Evolutionary conservation across 1,140 invertebrate genomes (phyloP).

Genomic region (Tetranychus cinnabarinus): DNA sequence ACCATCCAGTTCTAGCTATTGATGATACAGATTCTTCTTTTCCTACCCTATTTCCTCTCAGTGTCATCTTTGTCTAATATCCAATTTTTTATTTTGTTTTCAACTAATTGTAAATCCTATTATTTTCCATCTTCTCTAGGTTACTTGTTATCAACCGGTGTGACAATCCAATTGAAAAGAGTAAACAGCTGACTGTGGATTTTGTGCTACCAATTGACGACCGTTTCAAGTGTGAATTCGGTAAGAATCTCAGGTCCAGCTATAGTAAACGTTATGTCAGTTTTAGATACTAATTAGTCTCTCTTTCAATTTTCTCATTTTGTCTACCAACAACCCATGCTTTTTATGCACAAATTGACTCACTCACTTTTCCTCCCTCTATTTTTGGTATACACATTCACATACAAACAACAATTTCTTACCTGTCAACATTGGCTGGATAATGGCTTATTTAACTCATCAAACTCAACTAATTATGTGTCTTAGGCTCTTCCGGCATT

Average conservation of each 20-base stretch:
- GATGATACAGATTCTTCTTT: too few species aligned
- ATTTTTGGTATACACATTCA: too few species aligned
- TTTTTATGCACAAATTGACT: not conserved
- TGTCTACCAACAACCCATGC: too few species aligned
- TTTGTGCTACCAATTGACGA: not conserved
- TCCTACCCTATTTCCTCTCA: too few species aligned
- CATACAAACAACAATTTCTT: too few species aligned
- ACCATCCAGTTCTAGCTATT: too few species aligned
- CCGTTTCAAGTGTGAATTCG: not conserved
- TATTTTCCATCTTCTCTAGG: not conserved
- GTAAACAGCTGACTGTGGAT: not conserved
- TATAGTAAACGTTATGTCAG: not conserved
- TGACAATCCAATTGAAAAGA: not conserved
- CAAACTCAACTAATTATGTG: not conserved
- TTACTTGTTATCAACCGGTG: not conserved
- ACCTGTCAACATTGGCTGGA: not conserved
- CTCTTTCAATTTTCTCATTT: too few species aligned
- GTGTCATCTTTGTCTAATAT: too few species aligned
- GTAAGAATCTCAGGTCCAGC: not conserved
- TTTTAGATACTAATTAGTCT: too few species aligned
- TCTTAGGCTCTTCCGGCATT: not conserved
- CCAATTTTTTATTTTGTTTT: too few species aligned
- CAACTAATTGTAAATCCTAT: not conserved
- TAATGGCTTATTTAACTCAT: not conserved
- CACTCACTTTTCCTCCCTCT: too few species aligned